Evolutionary conservation across 2,113 vertebrate genomes (phyloP), one percentile per base, ranked within the genome.

Genomic region (Pomatostomus ruficeps): DNA sequence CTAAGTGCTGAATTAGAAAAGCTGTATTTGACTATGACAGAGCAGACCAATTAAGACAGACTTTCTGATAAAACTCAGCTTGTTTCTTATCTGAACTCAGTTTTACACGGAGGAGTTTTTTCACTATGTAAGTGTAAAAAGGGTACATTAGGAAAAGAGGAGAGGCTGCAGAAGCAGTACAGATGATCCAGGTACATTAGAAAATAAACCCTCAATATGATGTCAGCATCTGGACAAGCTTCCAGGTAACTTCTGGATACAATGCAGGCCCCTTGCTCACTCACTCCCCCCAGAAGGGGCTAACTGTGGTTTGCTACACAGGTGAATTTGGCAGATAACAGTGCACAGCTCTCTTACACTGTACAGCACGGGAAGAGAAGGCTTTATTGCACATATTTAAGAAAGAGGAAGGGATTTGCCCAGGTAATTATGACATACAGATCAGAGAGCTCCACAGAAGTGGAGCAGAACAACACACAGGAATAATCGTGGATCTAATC

Each of bases 211-310:
- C 57, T 84, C 1, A 2, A 19, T 26, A 65, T 19, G 33, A 80
- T 15, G n/a, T 58, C 57, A 62, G 76, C 21, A 46, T 48, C 28
- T 36, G 45, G 82, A 81, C 36, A 78, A 78, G 43, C n/a, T 61
- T 88, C 51, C 74, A 82, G 29, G 55, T 43, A 86, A 65, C 24
- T 26, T 51, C 28, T 17, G 31, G 29, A 31, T 4, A n/a, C n/a
- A 0, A 1, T 14, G 38, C 45, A 92, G 58, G 38, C 31, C 31
- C 35, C 48, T 71, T 0, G 0, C 57, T 58, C n/a, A 7, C 45
- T 52, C 19, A 21, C 38, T 52, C 8, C 24, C n/a, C 9, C 6
- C 4, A 18, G 35, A 35, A 73, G 3, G 13, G 55, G 33, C 19
- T 55, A 40, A 49, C 35, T 63, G 36, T 40, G 48, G 11, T 11